Conservation (phyloP, 2,888 invertebrate genomes). For the Scaptomyza polygonia region DNA sequence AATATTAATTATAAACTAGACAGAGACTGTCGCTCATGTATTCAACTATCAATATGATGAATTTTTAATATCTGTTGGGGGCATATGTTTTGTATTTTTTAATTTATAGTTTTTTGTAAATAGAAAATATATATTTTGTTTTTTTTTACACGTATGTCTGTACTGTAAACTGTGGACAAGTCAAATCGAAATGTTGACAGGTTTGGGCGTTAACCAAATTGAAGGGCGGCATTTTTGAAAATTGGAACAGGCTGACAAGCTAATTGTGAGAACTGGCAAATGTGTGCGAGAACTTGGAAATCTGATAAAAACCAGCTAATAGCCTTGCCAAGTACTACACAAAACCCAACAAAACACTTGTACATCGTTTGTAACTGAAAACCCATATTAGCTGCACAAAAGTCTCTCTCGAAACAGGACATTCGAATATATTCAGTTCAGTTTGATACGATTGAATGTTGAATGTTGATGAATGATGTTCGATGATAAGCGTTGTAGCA, state of each 20-base stretch:
- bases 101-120: neutral
- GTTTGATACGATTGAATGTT: conserved; percentile 24
- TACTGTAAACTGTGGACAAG: conserved; percentile 34
- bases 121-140: conserved; percentile 5
- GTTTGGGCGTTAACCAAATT: conserved; percentile 54
- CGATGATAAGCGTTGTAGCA: conserved; percentile 56
- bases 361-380: conserved; percentile 56
- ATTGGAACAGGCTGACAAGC: conserved; percentile 46
- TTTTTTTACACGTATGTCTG: conserved; percentile 18
- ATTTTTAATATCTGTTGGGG: conserved; percentile 37
- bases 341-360: too few relatives aligned
- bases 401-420: conserved; percentile 1
- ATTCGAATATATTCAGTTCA: conserved; percentile 4
- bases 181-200: conserved; percentile 71
- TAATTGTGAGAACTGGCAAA: conserved; percentile 71
- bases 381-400: conserved; percentile 59
- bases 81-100: neutral
- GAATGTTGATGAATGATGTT: conserved; percentile 22
- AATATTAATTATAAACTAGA: conserved; percentile 69
- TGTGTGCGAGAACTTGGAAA: conserved; percentile 48
- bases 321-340: too few relatives aligned
- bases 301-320: conserved; percentile 54
- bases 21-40: conserved; percentile 8
- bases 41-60: conserved; percentile 25
- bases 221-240: conserved; percentile 29